Percentiles rank a stretch among this genome's conserved stretches.
Conservation (phyloP, 2,888 invertebrate genomes). For the Emmelina monodactyla region DNA sequence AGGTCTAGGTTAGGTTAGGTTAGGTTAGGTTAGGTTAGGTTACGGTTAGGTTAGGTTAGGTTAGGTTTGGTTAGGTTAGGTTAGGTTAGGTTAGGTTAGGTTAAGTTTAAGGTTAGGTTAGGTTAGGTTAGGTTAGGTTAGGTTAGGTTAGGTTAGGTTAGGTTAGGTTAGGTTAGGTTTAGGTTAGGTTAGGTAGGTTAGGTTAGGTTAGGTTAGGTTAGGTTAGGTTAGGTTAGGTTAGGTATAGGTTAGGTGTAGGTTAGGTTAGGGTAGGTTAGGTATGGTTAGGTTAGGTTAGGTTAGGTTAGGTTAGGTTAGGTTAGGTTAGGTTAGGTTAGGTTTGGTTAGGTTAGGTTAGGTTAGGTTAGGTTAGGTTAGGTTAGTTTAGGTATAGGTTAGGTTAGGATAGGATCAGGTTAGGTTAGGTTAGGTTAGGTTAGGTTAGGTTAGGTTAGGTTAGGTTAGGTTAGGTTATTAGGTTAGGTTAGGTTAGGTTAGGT, state of each 20-base stretch:
- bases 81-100: conserved; percentile 14
- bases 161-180: conserved; percentile 12
- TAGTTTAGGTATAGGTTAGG: conserved; percentile 15
- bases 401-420: conserved; percentile 15
- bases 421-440: conserved; percentile 17
- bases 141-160: conserved; percentile 17
- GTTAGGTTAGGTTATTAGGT: conserved; percentile 13
- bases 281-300: conserved; percentile 11
- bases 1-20: conserved; percentile 15
- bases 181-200: conserved; percentile 12
- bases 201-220: conserved; percentile 13
- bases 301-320: conserved; percentile 12
- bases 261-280: conserved; percentile 10
- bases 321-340: conserved; percentile 14
- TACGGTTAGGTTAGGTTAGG: conserved; percentile 16
- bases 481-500: conserved; percentile 11
- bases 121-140: conserved; percentile 17
- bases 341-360: conserved; percentile 14
- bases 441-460: conserved; percentile 16
- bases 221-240: conserved; percentile 13
- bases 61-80: conserved; percentile 18
- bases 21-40: conserved; percentile 16
- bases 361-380: conserved; percentile 16
- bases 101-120: conserved; percentile 15
- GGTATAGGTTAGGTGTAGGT: conserved; percentile 12